Evolutionary conservation across 2,888 invertebrate species (phyloP).

Genomic region (Drosophila sordidapex): DNA sequence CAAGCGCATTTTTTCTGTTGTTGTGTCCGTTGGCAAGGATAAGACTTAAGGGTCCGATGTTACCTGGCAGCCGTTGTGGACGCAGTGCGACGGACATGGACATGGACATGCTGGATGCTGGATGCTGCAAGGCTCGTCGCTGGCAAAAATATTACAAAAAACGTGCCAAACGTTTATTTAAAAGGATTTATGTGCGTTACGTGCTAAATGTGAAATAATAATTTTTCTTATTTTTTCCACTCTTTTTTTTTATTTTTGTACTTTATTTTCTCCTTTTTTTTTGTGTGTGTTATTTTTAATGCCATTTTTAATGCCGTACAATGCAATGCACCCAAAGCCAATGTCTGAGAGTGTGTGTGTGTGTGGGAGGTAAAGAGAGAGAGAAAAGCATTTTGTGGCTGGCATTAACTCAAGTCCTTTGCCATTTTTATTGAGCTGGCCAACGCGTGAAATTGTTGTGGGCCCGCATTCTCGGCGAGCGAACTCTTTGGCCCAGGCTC

Average conservation of each 20-base stretch:
- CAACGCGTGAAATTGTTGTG: slow-evolving; percentile 77
- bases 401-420: slow-evolving; percentile 76
- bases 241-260: slow-evolving; percentile 11
- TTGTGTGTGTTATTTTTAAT: slow-evolving; percentile 50
- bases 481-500: slow-evolving; percentile 14
- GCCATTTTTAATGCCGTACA: slow-evolving; percentile 63
- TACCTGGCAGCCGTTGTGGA: slow-evolving; percentile 44
- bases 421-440: slow-evolving; percentile 74
- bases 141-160: slow-evolving; percentile 74
- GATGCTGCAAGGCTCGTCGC: slow-evolving; percentile 32
- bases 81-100: slow-evolving; percentile 4
- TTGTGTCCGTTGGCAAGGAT: slow-evolving; percentile 51
- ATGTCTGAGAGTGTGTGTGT: slow-evolving; percentile 2
- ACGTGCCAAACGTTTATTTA: slow-evolving; percentile 83
- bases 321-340: slow-evolving; percentile 53
- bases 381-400: slow-evolving; percentile 34
- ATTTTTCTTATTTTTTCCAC: slow-evolving; percentile 61
- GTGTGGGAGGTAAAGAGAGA: slow-evolving; percentile 1
- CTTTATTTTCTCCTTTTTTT: slow-evolving; percentile 22
- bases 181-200: slow-evolving; percentile 82
- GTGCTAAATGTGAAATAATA: slow-evolving; percentile 82
- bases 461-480: slow-evolving; percentile 33
- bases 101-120: slow-evolving; percentile 17
- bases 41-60: slow-evolving; percentile 69
- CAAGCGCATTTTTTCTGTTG: not conserved